Evolutionary conservation across 2,113 vertebrate species (phyloP), one percentile per base, ranked within the genome.

Genomic region (Oxygymnocypris stewartii): DNA sequence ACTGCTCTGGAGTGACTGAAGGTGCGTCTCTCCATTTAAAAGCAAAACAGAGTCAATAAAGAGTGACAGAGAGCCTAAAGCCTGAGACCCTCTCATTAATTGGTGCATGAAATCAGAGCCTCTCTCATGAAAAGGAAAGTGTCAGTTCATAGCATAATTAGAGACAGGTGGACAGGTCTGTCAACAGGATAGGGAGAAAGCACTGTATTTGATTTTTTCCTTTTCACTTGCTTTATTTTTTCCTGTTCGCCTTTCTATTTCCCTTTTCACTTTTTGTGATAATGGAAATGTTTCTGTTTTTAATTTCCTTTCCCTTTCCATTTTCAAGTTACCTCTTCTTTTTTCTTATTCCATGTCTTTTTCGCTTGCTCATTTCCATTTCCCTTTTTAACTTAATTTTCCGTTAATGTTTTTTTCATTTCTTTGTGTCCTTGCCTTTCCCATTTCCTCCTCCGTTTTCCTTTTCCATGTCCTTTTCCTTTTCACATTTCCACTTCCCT

Each of bases 81-180:
- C 82, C n/a, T 20, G 14, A 69, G 80, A 51, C 8, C 63, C 63
- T 84, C 69, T 84, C 82, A 84, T 84, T 84, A 84, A 84, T 74
- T 74, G 82, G 69, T 84, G 82, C 82, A 84, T 84, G 69, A 74
- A 84, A 84, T 84, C 82, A 84, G 63, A 71, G 51, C 47, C 51
- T 74, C 44, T 35, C 69, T 74, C 47, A 25, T 28, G 23, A 84
- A 83, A 83, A 18, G 67, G 18, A 83, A 84, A 81, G 49, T 69
- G 77, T 31, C 77, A 74, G 78, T 59, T 86, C 67, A 81, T 28
- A 31, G 42, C 20, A 59, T 37, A 75, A 84, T 31, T 25, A 14
- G 23, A 16, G 49, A 79, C 77, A 81, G 85, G 35, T 79, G 82
- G 84, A 44, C 69, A 54, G 44, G 78, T 63, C 40, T 61, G 75